A percentile compares a stretch with the other conserved stretches of the same genome.
These are phyloP conservation scores for Phoenoteleia sp. DNA, from an alignment of 2,888 invertebrate species.

Conservation along the genomic window DNA sequence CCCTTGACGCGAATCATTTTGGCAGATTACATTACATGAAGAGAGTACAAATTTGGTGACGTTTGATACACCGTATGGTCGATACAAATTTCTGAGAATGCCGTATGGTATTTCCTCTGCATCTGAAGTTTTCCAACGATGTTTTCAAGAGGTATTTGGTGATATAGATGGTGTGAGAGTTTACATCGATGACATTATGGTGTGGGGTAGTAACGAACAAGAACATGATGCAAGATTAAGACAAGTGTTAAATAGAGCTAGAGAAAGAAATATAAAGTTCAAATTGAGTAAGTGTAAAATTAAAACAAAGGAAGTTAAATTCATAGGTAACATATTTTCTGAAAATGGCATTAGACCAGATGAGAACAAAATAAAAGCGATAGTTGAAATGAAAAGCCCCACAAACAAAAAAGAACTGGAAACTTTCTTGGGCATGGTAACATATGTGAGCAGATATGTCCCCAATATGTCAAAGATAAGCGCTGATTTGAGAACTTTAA, in stretches of 20 bases:
- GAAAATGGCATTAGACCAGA: constrained; percentile 63
- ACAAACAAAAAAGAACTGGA: constrained; percentile 42
- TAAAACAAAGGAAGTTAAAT: constrained; percentile 38
- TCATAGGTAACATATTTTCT: constrained; percentile 56
- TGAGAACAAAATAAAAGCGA: constrained; percentile 66
- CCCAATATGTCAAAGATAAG: neutral
- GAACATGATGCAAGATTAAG: constrained; percentile 74
- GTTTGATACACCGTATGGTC: constrained; percentile 77
- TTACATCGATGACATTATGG: constrained; percentile 78
- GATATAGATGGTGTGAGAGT: constrained; percentile 72
- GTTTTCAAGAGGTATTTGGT: constrained; percentile 73
- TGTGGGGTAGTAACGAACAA: constrained; percentile 64
- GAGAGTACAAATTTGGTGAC: constrained; percentile 74
- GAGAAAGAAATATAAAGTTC: constrained; percentile 43
- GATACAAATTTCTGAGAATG: constrained; percentile 76
- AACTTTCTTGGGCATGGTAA: constrained; percentile 55
- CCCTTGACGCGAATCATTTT: constrained; percentile 77
- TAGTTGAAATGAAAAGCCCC: constrained; percentile 45
- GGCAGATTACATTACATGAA: constrained; percentile 73
- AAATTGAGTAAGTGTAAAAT: constrained; percentile 59
- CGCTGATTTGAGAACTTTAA: neutral
- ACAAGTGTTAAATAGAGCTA: constrained; percentile 47
- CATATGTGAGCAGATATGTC: constrained; percentile 31
- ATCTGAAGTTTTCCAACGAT: constrained; percentile 53
- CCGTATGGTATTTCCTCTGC: neutral